Evolutionary conservation across 2,888 invertebrate species (phyloP), one percentile per base, ranked within the genome.

Genomic region (Sthenelais limicola): DNA sequence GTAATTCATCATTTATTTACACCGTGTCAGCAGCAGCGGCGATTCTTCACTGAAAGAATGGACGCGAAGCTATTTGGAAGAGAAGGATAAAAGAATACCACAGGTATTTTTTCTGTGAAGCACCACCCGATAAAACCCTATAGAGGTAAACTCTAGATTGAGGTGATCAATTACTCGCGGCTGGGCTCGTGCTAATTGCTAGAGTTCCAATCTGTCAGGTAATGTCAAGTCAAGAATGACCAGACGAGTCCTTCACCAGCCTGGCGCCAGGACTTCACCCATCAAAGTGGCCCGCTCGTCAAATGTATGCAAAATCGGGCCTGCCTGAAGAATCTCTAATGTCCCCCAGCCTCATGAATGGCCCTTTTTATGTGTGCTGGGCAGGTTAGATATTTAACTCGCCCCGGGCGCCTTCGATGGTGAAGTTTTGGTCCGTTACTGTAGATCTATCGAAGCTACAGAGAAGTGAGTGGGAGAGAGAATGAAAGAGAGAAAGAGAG

Each of bases 201-300:
- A 33, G 56, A 56, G 32, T 56, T 24, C 24, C 56, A 56, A 56
- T 56, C 56, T 56, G 56, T 56, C 56, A 56, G 32, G 3, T n/a
- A n/a, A 33, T 56, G 56, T 56, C 56, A 32, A 33, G 32, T n/a
- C 49, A 18, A 18, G 30, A 56, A 12, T 56, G 56, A 21, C 56
- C 56, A 56, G 56, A 56, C 56, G 15, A 26, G 5, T 2, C 43
- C 43, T 9, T 43, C 18, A 18, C 43, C 43, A 18, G 18, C 43
- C 43, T 56, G 56, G 56, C 56, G 56, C 56, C 56, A 56, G 56
- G 30, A n/a, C n/a, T n/a, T n/a, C n/a, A n/a, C n/a, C n/a, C n/a
- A n/a, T n/a, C n/a, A n/a, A n/a, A n/a, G n/a, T 33, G 56, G 56
- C 3, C 21, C 28, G 52, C 4, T 24, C 30, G 3, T 56, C 56